Percentiles rank a stretch among this genome's conserved stretches.
Conservation (phyloP, 2,797 vertebrate species). For the Rhyacichthys aspro region DNA sequence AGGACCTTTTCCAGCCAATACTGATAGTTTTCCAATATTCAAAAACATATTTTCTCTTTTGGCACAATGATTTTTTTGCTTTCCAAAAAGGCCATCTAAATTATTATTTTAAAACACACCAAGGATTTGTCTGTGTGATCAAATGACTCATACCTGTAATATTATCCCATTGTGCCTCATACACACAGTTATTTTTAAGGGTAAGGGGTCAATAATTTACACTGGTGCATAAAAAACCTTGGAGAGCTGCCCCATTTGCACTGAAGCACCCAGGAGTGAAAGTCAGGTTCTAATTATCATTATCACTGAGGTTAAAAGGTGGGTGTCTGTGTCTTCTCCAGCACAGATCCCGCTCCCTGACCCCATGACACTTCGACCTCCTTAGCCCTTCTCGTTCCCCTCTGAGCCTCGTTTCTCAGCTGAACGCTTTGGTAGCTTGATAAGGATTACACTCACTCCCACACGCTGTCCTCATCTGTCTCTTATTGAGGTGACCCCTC, state of each 20-base stretch:
- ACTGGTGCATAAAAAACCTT: constrained; percentile 39
- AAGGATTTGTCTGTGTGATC: constrained; percentile 29
- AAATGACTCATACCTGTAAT: constrained; percentile 51
- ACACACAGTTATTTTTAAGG: constrained; percentile 35
- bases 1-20: constrained; percentile 35
- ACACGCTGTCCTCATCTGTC: constrained; percentile 60
- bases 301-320: constrained; percentile 65
- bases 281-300: constrained; percentile 63
- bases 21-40: constrained; percentile 40
- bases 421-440: constrained; percentile 55
- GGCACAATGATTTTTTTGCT: constrained; percentile 24
- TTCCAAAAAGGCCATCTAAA: constrained; percentile 44
- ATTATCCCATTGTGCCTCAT: constrained; percentile 22
- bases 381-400: constrained; percentile 35
- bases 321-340: constrained; percentile 70
- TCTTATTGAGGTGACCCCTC: constrained; percentile 40
- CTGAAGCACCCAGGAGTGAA: constrained; percentile 41
- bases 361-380: constrained; percentile 49
- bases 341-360: constrained; percentile 59
- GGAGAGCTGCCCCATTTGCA: constrained; percentile 36
- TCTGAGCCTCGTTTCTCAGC: constrained; percentile 59
- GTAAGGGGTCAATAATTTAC: constrained; percentile 56
- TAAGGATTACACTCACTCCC: constrained; percentile 58
- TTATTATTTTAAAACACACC: constrained; percentile 50
- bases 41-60: constrained; percentile 35